phyloP scores from a whole-genome alignment of 2,113 vertebrate species.

The Cnemophilus loriae region DNA sequence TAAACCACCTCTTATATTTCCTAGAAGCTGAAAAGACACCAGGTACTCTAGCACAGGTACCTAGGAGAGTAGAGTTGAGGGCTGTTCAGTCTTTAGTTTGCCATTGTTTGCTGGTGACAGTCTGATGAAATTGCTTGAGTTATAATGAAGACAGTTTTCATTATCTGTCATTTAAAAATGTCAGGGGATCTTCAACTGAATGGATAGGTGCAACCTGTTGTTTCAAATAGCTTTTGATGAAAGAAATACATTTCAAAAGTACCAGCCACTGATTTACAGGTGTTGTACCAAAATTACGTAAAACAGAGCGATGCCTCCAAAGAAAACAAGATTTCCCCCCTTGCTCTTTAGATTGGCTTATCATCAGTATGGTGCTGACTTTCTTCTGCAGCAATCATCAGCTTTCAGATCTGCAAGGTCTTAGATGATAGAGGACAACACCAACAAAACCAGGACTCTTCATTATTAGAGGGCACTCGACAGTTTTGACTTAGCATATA shows the following conservation, averaged over 20 bases:
- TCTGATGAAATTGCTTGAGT: slow-evolving; percentile 47
- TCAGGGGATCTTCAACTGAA: slow-evolving; percentile 46
- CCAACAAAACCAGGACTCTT: neutral
- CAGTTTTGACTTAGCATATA: neutral
- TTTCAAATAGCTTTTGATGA: slow-evolving; percentile 48
- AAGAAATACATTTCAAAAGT: slow-evolving; percentile 43
- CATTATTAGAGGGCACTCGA: neutral
- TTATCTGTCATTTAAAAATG: slow-evolving; percentile 59
- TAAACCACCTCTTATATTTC: neutral
- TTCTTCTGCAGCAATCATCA: neutral
- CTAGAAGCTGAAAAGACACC: neutral
- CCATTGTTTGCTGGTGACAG: slow-evolving; percentile 60
- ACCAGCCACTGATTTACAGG: slow-evolving; percentile 27
- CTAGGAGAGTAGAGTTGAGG: neutral
- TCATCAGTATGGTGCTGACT: neutral
- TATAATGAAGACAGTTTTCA: slow-evolving; percentile 63
- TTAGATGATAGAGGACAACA: neutral
- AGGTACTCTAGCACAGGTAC: neutral
- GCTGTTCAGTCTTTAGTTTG: slow-evolving; percentile 37
- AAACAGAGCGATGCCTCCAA: slow-evolving; percentile 29
- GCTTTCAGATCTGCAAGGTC: neutral
- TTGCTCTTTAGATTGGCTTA: neutral
- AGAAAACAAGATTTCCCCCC: slow-evolving; percentile 16
- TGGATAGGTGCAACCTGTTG: slow-evolving; percentile 52
- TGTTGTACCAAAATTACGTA: slow-evolving; percentile 31